Evolutionary conservation across 2,113 vertebrate species (phyloP), one percentile per base, ranked within the genome.

Genomic region (Rafetus swinhoei): DNA sequence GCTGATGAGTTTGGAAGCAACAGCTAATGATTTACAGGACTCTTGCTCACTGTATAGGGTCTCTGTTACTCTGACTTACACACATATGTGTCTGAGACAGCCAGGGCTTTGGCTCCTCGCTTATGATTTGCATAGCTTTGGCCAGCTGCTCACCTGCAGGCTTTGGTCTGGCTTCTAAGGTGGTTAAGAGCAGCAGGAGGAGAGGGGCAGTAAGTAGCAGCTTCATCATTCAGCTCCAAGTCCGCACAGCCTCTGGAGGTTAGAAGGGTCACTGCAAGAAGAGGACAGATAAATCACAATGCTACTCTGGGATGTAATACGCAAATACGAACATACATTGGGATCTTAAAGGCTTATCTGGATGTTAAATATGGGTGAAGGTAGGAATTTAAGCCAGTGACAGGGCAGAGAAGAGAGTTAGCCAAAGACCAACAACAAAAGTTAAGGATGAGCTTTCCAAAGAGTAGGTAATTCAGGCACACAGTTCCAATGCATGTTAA

Each of bases 131-230:
- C 52, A 45, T 77, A 39, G 52, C 29, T 32, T 62, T 27, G 0
- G 10, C 45, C 13, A 1, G 53, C 3, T 59, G 35, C 97, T 98
- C 97, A 98, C 98, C 97, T 98, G 97, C 21, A 32, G 92, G 29
- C 72, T 96, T 97, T 56, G 95, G 96, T 90, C 96, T 97, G 91
- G 98, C 98, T 76, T 97, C 92, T 93, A 98, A 86, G 3, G 84
- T 39, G 6, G 96, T 96, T 53, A 97, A 97, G 92, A 98, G 85
- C 94, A 92, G 96, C 85, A 99, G 97, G 35, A 98, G 52, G 27
- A 98, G 69, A 62, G 95, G 80, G 14, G 91, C 35, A 45, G 94
- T 0, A 1, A 93, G 59, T 83, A 98, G 92, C 60, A 92, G 94
- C 81, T 95, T 98, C 98, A 98, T 98, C 97, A 2, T 56, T 92